Evolutionary conservation across 2,113 vertebrate genomes (phyloP).

Genomic region (Emberiza fucata): DNA sequence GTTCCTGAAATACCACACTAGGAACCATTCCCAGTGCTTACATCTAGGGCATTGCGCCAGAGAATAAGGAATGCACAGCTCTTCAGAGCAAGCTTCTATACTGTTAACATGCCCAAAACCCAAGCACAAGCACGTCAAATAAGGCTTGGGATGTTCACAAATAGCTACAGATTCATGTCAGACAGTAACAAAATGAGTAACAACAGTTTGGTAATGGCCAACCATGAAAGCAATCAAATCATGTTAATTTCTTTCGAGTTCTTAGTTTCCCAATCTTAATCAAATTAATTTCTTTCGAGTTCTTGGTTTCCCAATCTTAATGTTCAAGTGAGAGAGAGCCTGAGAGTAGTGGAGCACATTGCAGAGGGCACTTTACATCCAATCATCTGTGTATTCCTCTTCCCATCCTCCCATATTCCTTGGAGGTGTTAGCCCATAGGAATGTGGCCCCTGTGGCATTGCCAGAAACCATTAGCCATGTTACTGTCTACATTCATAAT

Average conservation of each 20-base stretch:
- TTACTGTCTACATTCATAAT: neutral
- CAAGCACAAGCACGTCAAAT: neutral
- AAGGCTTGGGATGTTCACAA: neutral
- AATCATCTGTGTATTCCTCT: neutral
- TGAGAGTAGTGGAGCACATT: neutral
- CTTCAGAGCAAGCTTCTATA: neutral
- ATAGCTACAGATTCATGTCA: neutral
- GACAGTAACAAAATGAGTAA: neutral
- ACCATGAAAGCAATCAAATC: neutral
- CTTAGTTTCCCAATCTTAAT: neutral
- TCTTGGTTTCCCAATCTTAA: neutral
- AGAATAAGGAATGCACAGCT: neutral
- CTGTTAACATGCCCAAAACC: neutral
- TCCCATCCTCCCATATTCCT: neutral
- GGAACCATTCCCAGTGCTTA: neutral
- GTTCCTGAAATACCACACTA: neutral
- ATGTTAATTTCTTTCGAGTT: neutral
- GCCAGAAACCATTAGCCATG: neutral
- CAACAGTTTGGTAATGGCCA: neutral
- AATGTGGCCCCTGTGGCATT: neutral
- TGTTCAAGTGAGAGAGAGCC: neutral
- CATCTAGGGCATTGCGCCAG: neutral
- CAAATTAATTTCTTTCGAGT: neutral
- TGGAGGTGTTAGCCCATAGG: neutral
- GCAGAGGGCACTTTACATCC: neutral